Conservation (phyloP, 2,113 vertebrate genomes). For the Oostethus manadensis region DNA sequence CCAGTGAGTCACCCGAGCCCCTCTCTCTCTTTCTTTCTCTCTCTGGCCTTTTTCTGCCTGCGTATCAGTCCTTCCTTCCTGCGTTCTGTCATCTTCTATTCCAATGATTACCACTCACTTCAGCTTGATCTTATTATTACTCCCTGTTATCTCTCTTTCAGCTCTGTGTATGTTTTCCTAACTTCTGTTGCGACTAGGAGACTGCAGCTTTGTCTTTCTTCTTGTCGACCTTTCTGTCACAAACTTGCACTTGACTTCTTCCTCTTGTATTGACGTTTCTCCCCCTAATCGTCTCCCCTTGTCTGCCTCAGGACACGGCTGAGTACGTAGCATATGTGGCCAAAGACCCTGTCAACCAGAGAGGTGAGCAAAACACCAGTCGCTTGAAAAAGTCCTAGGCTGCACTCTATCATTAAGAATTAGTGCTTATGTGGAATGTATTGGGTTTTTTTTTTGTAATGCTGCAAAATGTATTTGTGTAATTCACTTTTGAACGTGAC, state of each 20-base stretch:
- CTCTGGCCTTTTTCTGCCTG: slow-evolving; percentile 37
- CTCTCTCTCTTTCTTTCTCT: slow-evolving; percentile 26
- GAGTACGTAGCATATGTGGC: slow-evolving; percentile 87
- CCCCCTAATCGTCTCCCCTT: slow-evolving; percentile 27
- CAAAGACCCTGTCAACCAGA: slow-evolving; percentile 98
- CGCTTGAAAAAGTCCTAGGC: not conserved
- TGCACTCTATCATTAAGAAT: too few relatives aligned
- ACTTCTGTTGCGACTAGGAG: slow-evolving; percentile 24
- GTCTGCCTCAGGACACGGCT: slow-evolving; percentile 67
- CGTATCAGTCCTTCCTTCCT: slow-evolving; percentile 52
- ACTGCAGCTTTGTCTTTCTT: slow-evolving; percentile 27
- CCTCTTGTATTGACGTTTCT: slow-evolving; percentile 14
- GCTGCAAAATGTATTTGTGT: slow-evolving; percentile 12
- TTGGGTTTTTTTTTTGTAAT: not conserved
- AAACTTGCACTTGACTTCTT: slow-evolving; percentile 35
- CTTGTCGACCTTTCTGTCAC: slow-evolving; percentile 27
- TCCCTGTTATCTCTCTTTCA: slow-evolving; percentile 34
- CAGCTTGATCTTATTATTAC: slow-evolving; percentile 27
- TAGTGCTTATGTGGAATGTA: slow-evolving; percentile 6
- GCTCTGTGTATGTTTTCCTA: slow-evolving; percentile 27
- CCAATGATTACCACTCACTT: slow-evolving; percentile 41
- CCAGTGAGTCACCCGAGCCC: slow-evolving; percentile 80
- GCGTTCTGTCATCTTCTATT: slow-evolving; percentile 55
- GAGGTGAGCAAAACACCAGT: slow-evolving; percentile 83
- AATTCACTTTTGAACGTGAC: slow-evolving; percentile 12